phyloP scores from a whole-genome alignment of 2,888 invertebrate species.

The Aleiodes testaceus region DNA sequence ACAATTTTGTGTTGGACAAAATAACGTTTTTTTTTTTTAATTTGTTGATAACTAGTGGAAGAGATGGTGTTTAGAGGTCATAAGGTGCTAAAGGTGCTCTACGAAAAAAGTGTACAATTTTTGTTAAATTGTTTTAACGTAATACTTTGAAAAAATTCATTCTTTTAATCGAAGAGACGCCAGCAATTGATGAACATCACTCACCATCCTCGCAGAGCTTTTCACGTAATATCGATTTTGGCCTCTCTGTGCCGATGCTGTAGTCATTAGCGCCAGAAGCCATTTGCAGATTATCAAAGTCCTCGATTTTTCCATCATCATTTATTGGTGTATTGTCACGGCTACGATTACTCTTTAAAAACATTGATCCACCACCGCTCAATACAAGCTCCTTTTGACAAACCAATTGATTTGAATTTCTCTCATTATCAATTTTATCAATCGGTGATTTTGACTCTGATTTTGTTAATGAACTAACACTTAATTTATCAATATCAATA shows the following conservation, averaged over 20 bases:
- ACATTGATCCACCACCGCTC: slow-evolving; percentile 78
- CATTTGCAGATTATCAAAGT: slow-evolving; percentile 52
- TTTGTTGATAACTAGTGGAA: neutral
- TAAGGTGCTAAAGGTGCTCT: slow-evolving; percentile 6
- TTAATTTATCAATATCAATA: slow-evolving; percentile 70
- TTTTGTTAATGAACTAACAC: slow-evolving; percentile 58
- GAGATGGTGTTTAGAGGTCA: neutral
- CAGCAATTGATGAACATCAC: slow-evolving; percentile 29
- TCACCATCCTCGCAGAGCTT: slow-evolving; percentile 68
- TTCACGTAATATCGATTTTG: slow-evolving; percentile 69
- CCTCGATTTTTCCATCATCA: slow-evolving; percentile 61
- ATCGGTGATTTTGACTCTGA: slow-evolving; percentile 50
- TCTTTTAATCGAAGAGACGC: neutral
- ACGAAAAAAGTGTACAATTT: neutral
- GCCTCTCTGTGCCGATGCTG: slow-evolving; percentile 56
- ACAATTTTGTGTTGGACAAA: slow-evolving; percentile 12
- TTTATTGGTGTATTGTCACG: slow-evolving; percentile 67
- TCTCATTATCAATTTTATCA: slow-evolving; percentile 68
- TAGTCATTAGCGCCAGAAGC: neutral
- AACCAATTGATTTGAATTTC: slow-evolving; percentile 71
- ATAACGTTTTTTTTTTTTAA: neutral
- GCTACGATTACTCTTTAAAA: slow-evolving; percentile 75
- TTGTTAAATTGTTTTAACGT: neutral
- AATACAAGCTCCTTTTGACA: slow-evolving; percentile 71
- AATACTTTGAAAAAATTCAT: neutral